These are phyloP conservation scores for Hyposoter didymator DNA, from an alignment of 2,888 invertebrate species.

Conservation along the genomic window DNA sequence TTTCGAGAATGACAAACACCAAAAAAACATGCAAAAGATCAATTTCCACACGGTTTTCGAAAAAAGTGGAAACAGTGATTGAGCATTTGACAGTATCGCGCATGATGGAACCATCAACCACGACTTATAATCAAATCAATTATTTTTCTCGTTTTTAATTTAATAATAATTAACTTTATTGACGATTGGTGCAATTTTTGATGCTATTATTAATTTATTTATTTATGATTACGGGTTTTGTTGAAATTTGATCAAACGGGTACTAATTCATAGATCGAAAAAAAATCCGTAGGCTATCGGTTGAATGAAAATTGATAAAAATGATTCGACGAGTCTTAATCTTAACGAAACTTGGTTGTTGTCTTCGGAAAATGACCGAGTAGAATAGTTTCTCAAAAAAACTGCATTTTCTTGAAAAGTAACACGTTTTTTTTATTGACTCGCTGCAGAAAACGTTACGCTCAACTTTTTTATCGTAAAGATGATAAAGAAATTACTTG, in stretches of 20 bases:
- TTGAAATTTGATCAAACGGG: slow-evolving; percentile 9
- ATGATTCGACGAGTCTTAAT: background rate
- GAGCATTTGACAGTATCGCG: background rate
- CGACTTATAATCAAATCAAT: background rate
- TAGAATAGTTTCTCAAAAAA: background rate
- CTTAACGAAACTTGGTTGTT: background rate
- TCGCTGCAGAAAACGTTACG: background rate
- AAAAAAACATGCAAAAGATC: background rate
- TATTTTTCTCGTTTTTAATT: background rate
- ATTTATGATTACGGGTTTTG: background rate
- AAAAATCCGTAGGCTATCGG: background rate
- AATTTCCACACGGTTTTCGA: background rate
- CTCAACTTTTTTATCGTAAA: background rate
- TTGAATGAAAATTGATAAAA: background rate
- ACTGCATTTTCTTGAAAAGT: background rate
- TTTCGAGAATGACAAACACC: background rate
- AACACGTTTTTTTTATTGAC: background rate
- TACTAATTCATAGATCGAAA: background rate
- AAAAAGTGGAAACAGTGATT: background rate
- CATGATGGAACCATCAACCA: background rate
- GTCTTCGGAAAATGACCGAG: background rate
- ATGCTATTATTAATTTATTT: background rate
- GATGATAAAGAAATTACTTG: slow-evolving; percentile 1
- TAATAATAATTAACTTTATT: background rate
- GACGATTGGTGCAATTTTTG: background rate